A percentile compares a stretch with the other conserved stretches of the same genome.
phyloP scores from a whole-genome alignment of 2,113 vertebrate genomes.

The Thunnus maccoyii region DNA sequence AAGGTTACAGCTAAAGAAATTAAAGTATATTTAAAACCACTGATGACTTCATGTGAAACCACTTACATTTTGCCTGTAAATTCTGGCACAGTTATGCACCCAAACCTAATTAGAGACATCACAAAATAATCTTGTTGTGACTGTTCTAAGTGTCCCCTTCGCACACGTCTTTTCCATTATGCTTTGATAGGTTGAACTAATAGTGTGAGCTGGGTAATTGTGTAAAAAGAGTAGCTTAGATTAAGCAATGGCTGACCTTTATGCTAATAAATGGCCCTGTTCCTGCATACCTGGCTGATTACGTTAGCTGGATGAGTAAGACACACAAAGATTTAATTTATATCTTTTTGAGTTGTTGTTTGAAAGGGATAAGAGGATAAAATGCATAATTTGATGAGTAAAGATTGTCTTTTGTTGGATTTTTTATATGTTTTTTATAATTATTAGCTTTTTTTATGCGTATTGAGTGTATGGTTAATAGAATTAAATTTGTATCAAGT shows the following conservation, averaged over 20 bases:
- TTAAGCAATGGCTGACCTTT: conserved; percentile 18
- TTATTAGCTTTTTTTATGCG: not conserved
- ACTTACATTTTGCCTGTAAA: not conserved
- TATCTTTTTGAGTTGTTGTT: not conserved
- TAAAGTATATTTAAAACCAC: not conserved
- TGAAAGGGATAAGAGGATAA: not conserved
- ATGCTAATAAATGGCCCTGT: not conserved
- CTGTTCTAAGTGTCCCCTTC: not conserved
- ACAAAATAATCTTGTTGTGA: not conserved
- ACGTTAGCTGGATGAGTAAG: not conserved
- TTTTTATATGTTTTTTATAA: not conserved
- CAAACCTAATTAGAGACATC: not conserved
- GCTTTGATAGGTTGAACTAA: not conserved
- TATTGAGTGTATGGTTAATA: too few relatives aligned
- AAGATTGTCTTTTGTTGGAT: too few relatives aligned
- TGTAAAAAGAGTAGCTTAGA: not conserved
- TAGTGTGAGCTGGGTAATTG: not conserved
- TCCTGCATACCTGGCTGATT: not conserved
- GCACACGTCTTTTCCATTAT: not conserved
- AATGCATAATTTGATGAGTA: too few relatives aligned
- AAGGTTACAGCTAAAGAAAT: not conserved
- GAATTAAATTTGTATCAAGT: not conserved
- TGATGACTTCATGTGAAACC: not conserved
- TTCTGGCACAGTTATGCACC: not conserved
- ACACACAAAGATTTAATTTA: not conserved